Base-by-base conservation (phyloP, 1,140 invertebrate species). In the Cylas formicarius region DNA sequence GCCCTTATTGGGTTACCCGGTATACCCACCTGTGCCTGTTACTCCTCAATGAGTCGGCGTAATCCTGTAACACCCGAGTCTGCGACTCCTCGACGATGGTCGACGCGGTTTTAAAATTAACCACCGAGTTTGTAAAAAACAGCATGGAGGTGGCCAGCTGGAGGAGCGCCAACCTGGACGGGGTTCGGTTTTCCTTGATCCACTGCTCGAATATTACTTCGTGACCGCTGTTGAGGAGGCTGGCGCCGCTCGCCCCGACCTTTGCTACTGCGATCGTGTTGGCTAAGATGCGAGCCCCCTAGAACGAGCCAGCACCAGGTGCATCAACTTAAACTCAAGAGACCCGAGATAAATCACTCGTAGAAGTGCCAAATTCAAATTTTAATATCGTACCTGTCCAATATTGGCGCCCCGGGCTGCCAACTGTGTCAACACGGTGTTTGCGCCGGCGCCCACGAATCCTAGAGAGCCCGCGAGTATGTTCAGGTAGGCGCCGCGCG, bases 91-190 rank as follows among this genome's bases (percentile, higher is more conserved):
- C 53, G 32, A 67, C 56, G 14, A 69, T 60, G 1, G 52, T 57
- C 27, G 47, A 38, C 16, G 60, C 65, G 5, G 59, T 50, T 49
- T 43, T 62, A 19, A 60, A 60, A 46, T 58, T 63, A 18, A 66
- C 60, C 5, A 66, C 52, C 4, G 65, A 57, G 47, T 68, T 58
- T 10, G 56, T 60, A 36, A 69, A 66, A 53, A 69, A 68, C 6
- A 68, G 44, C 18, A 66, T 28, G 7, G 66, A 66, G 2, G 67
- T 57, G 20, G 54, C 52, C 9, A 69, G 42, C 47, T 69, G 66
- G n/a, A 67, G 34, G 10, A 66, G 48, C 1, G 58, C 54, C 10
- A 66, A 40, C 2, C 51, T 6, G 9, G 55, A 57, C 6, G 57
- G 56, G 9, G 28, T 33, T 38, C 53, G 23, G 6, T 59, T 45